Evolutionary conservation across 2,888 invertebrate genomes (phyloP), one percentile per base, ranked within the genome.

Genomic region (Sylvicola cinctus): DNA sequence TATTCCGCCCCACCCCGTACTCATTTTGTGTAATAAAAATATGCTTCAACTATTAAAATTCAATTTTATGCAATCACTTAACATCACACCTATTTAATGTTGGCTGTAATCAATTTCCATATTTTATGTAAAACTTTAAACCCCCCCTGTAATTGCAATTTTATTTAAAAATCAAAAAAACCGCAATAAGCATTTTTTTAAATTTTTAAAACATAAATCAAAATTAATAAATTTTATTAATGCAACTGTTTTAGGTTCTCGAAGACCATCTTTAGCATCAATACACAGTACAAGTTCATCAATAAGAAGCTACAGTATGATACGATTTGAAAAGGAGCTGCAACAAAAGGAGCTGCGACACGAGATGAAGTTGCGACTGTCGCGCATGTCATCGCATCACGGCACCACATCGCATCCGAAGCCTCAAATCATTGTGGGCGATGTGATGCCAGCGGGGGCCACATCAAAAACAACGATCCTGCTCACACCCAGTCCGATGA

Each of bases 181-280:
- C n/a, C n/a, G n/a, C n/a, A n/a, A n/a, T n/a, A n/a, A n/a, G n/a
- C n/a, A n/a, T n/a, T n/a, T n/a, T n/a, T n/a, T n/a, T n/a, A n/a
- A n/a, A n/a, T n/a, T n/a, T n/a, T n/a, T n/a, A n/a, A n/a, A n/a
- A n/a, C n/a, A n/a, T n/a, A n/a, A n/a, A n/a, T n/a, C n/a, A n/a
- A n/a, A n/a, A n/a, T n/a, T n/a, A n/a, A n/a, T n/a, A n/a, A n/a
- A n/a, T n/a, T n/a, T n/a, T n/a, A n/a, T n/a, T n/a, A n/a, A n/a
- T n/a, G n/a, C n/a, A n/a, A n/a, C n/a, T n/a, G n/a, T 44, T 42
- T n/a, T 60, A 83, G 83, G 81, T 68, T 81, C 81, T 52, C 68
- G 83, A 66, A 73, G 83, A 65, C 81, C 83, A 62, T 81, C 83
- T 67, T 63, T 83, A 65, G 77, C 75, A 44, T 84, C 83, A 42